Evolutionary conservation across 92 coral and sea anemone genomes (phyloP), one percentile per base, ranked within the genome.

Genomic region (Porites rus): DNA sequence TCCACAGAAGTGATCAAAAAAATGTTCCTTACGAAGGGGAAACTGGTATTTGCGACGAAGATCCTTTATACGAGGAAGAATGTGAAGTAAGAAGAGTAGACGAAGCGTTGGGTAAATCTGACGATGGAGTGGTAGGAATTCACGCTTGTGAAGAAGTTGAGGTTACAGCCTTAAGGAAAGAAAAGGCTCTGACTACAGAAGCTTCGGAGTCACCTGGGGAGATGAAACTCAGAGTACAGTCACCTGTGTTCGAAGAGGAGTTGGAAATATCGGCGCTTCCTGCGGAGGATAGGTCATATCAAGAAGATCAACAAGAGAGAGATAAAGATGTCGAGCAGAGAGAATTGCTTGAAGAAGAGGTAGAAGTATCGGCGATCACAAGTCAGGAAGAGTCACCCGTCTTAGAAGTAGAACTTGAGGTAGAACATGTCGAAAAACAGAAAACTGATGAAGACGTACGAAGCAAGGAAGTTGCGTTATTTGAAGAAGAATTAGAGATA

Each of bases 401-500:
- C 54, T 64, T 72, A 8, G 89, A 83, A 62, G 70, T 73, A 53
- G 87, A 83, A 70, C 25, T 81, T 65, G 92, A 82, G 8, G 81
- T 85, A 62, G 50, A 54, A 17, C 86, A 2, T n/a, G 28, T 25
- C 60, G 43, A 2, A 24, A 51, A 17, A 59, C 18, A 24, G 38
- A 21, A 43, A 13, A 20, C 25, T 3, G 81, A 73, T 86, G 74
- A 78, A 61, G 65, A 31, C 3, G 38, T 20, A 56, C 74, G 79
- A 61, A 20, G 58, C 11, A 82, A 76, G 17, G 82, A 13, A n/a
- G 16, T 52, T 65, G 76, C 84, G 14, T 89, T 94, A 6, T 92
- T 87, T 88, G 91, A 85, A 80, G 96, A 94, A 83, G 95, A 94
- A 58, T 82, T 94, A 8, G 91, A 88, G 58, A 73, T 94, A 28